Evolutionary conservation across 2,888 invertebrate genomes (phyloP).

Genomic region (Mythimna impura): DNA sequence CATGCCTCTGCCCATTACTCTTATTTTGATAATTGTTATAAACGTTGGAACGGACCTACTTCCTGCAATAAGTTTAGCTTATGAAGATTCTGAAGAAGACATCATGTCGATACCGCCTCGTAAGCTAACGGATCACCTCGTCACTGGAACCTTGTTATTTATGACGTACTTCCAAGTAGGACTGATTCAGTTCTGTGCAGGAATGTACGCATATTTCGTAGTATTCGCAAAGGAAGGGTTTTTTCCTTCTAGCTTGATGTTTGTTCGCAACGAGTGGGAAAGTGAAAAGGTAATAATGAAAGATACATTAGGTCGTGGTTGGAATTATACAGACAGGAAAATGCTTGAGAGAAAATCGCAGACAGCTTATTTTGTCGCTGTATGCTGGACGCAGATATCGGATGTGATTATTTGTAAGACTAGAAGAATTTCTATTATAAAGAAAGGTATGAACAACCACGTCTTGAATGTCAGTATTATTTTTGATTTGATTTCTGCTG

Average conservation of each 20-base stretch:
- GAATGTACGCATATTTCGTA: conserved; percentile 94
- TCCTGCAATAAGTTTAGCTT: conserved; percentile 95
- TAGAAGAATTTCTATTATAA: conserved; percentile 92
- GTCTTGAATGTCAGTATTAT: conserved; percentile 91
- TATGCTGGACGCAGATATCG: conserved; percentile 94
- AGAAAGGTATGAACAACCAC: conserved; percentile 94
- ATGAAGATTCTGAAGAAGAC: conserved; percentile 94
- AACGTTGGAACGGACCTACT: conserved; percentile 95
- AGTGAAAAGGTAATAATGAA: conserved; percentile 89
- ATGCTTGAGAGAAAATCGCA: conserved; percentile 93
- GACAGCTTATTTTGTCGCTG: conserved; percentile 94
- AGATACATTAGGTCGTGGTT: conserved; percentile 94
- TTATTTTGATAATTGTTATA: conserved; percentile 92
- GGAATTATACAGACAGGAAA: conserved; percentile 93
- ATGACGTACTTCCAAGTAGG: conserved; percentile 97
- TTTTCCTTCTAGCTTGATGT: conserved; percentile 92
- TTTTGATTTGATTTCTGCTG: conserved; percentile 92
- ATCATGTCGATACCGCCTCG: conserved; percentile 92
- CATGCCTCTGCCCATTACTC: conserved; percentile 93
- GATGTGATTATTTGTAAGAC: conserved; percentile 95
- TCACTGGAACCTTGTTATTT: conserved; percentile 92
- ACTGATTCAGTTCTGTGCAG: conserved; percentile 95
- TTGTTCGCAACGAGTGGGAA: conserved; percentile 94
- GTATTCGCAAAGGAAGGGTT: conserved; percentile 95
- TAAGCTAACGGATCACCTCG: conserved; percentile 89